Evolutionary conservation across 1,140 invertebrate species (phyloP).

Genomic region (Ips typographus): DNA sequence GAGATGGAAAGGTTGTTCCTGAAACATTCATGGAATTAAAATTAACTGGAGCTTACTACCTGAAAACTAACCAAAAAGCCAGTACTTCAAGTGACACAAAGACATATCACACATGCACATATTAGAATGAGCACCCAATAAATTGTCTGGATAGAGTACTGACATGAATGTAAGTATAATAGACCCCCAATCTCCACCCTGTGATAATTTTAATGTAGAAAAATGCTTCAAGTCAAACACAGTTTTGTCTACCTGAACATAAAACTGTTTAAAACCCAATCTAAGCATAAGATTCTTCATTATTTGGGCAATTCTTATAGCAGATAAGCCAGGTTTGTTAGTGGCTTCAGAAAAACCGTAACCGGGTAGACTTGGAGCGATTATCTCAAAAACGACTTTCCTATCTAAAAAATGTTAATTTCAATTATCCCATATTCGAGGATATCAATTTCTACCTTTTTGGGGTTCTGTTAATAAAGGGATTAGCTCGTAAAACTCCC

Average conservation of each 20-base stretch:
- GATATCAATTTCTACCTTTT: constrained; percentile 40
- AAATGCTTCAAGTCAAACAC: background rate
- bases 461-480: constrained; percentile 66
- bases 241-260: constrained; percentile 56
- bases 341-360: constrained; percentile 81
- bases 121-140: constrained; percentile 69
- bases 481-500: constrained; percentile 84
- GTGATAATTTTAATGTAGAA: background rate
- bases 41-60: background rate
- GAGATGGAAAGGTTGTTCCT: constrained; percentile 3
- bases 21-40: constrained; percentile 2
- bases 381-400: constrained; percentile 74
- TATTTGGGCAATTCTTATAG: constrained; percentile 68
- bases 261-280: constrained; percentile 74
- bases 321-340: constrained; percentile 62
- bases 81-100: constrained; percentile 54
- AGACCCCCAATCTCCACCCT: constrained; percentile 82
- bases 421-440: constrained; percentile 4
- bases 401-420: constrained; percentile 13
- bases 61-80: constrained; percentile 49
- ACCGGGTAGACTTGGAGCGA: constrained; percentile 66
- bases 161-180: constrained; percentile 63
- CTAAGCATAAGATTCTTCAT: constrained; percentile 84
- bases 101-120: constrained; percentile 57
- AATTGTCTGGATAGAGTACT: constrained; percentile 68